These are phyloP conservation scores for Thymelicus acteon DNA, from an alignment of 2,888 invertebrate genomes.

Conservation along the genomic window DNA sequence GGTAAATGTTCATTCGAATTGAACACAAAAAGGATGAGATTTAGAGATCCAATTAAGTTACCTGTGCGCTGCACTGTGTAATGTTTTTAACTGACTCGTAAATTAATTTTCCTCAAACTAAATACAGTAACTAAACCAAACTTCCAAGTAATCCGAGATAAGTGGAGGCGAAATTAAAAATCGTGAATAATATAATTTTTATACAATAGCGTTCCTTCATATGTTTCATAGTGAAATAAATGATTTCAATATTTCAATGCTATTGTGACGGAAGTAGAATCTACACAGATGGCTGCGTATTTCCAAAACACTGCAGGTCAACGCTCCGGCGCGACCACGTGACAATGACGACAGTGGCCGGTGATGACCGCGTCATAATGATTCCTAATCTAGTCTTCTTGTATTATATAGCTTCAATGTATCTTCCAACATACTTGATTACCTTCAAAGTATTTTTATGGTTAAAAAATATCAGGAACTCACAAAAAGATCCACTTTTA, in stretches of 20 bases:
- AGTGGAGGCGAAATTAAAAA: conserved; percentile 55
- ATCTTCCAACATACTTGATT: conserved; percentile 18
- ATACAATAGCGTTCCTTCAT: conserved; percentile 15
- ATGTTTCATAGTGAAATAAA: conserved; percentile 37
- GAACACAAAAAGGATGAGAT: conserved; percentile 10
- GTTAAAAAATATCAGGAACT: background rate
- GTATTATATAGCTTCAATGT: conserved; percentile 48
- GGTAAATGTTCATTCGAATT: background rate
- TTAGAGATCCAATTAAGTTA: conserved; percentile 26
- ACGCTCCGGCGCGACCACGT: conserved; percentile 72
- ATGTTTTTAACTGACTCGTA: conserved; percentile 33
- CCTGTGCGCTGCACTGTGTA: background rate
- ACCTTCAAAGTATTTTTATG: conserved; percentile 11
- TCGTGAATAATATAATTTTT: conserved; percentile 20
- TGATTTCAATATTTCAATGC: conserved; percentile 15
- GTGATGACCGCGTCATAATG: conserved; percentile 31
- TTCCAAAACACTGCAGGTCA: conserved; percentile 81
- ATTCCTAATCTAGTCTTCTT: conserved; percentile 60
- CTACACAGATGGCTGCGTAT: conserved; percentile 59
- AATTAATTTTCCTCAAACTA: conserved; percentile 52
- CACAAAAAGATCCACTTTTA: no score
- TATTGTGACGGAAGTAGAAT: conserved; percentile 37
- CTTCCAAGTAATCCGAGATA: conserved; percentile 53
- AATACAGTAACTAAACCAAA: conserved; percentile 50
- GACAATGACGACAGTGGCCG: conserved; percentile 66